Evolutionary conservation across 2,113 vertebrate genomes (phyloP).

Genomic region (Coracopsis vasa): DNA sequence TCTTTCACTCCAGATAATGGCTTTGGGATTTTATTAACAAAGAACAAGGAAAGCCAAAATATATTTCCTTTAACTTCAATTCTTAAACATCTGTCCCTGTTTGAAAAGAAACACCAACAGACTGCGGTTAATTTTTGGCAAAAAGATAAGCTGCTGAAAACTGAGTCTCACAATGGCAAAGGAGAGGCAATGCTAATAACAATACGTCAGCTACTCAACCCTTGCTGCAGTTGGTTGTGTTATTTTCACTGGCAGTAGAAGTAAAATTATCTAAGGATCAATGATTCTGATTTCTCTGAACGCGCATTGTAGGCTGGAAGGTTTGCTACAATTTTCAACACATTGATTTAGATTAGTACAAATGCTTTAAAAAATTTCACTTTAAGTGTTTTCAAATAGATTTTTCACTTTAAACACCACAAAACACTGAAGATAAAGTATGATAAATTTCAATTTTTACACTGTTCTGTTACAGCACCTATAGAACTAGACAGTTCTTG

Average conservation of each 20-base stretch:
- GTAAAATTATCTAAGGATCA: background rate
- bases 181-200: background rate
- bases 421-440: background rate
- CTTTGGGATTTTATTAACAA: background rate
- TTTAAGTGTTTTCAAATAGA: background rate
- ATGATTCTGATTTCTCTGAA: background rate
- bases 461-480: background rate
- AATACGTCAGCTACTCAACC: background rate
- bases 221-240: fast-evolving
- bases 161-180: background rate
- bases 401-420: background rate
- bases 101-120: background rate
- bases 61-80: background rate
- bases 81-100: background rate
- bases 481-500: background rate
- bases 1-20: background rate
- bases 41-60: background rate
- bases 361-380: background rate
- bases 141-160: background rate
- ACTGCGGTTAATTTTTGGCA: background rate
- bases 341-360: background rate
- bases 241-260: background rate
- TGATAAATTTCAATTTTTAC: background rate
- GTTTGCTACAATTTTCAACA: background rate
- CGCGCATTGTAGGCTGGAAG: background rate